Conservation (phyloP, 1,140 invertebrate species). For the Listronotus oregonensis region DNA sequence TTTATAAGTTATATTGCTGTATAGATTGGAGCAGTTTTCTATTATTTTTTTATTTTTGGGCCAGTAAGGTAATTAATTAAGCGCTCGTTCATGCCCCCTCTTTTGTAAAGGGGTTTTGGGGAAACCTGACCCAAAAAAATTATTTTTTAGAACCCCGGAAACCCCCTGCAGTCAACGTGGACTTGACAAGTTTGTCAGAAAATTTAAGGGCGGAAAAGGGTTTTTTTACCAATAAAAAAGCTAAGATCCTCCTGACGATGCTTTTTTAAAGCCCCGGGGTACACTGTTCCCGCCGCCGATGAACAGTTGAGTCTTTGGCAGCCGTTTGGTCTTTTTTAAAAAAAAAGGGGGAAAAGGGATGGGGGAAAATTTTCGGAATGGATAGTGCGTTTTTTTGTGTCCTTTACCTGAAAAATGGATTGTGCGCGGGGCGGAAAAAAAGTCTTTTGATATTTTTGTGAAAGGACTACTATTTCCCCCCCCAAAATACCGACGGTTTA, state of each 20-base stretch:
- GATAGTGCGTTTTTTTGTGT: constrained; percentile 14
- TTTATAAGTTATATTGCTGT: too few species aligned
- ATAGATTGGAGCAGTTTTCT: too few species aligned
- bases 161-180: constrained; percentile 11
- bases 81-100: too few species aligned
- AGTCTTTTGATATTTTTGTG: not conserved
- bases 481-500: not conserved
- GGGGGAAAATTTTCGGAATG: constrained; percentile 9
- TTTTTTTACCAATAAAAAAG: not conserved
- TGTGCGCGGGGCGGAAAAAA: constrained; percentile 9
- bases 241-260: not conserved
- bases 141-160: not conserved
- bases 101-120: too few species aligned
- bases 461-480: not conserved
- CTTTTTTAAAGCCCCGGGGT: not conserved
- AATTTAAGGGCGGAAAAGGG: not conserved
- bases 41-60: too few species aligned
- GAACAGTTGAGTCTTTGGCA: constrained; percentile 2
- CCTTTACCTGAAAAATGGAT: constrained; percentile 7
- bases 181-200: constrained; percentile 5
- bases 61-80: too few species aligned
- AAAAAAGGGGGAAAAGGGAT: constrained; percentile 5
- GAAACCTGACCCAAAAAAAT: too few species aligned
- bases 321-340: not conserved
- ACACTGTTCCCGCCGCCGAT: constrained; percentile 5